Conservation (phyloP, 2,113 vertebrate genomes). For the Gymnorhina tibicen region DNA sequence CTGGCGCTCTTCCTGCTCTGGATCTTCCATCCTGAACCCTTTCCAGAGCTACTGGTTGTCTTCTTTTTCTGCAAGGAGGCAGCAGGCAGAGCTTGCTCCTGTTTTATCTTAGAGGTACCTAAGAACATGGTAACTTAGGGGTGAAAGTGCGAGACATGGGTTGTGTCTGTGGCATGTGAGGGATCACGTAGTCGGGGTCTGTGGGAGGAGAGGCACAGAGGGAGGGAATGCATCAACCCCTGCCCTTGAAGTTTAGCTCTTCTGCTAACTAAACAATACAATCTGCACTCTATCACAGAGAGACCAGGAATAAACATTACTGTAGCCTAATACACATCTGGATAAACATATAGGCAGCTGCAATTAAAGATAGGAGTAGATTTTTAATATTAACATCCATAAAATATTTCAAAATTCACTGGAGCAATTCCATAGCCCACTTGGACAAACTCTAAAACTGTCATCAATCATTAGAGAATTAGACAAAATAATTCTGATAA, state of each 20-base stretch:
- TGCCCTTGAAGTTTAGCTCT: neutral
- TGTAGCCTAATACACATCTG: neutral
- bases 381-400: neutral
- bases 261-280: neutral
- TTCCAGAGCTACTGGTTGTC: neutral
- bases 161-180: neutral
- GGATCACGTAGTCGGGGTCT: rapidly evolving
- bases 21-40: neutral
- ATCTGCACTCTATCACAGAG: neutral
- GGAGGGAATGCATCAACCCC: neutral
- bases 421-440: neutral
- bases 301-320: neutral
- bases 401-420: neutral
- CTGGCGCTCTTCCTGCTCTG: neutral
- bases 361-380: neutral
- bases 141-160: rapidly evolving
- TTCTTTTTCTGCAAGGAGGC: neutral
- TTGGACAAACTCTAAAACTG: neutral
- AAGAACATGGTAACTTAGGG: neutral
- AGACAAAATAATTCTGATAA: neutral
- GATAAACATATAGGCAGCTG: neutral
- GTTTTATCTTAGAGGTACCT: neutral
- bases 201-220: rapidly evolving
- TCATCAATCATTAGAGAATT: neutral
- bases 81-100: neutral